phyloP scores from a whole-genome alignment of 2,113 vertebrate species.

The Corvus moneduloides region DNA sequence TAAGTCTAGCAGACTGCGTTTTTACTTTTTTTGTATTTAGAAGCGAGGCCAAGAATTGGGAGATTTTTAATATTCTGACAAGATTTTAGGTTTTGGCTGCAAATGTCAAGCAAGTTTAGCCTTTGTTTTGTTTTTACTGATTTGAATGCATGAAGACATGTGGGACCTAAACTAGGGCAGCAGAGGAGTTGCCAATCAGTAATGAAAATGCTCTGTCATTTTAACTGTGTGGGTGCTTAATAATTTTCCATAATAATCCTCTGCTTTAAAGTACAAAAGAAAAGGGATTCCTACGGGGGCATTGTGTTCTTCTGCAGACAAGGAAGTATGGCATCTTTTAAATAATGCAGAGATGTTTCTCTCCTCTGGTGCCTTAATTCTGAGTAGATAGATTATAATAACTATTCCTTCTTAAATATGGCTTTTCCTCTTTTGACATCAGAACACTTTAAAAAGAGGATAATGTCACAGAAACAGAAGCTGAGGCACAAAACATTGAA shows the following conservation, averaged over 20 bases:
- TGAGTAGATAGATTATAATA: neutral
- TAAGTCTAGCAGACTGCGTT: neutral
- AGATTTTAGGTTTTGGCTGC: neutral
- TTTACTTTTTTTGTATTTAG: neutral
- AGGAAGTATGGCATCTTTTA: neutral
- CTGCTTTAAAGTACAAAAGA: neutral
- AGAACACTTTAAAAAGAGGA: neutral
- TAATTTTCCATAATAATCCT: conserved; percentile 23
- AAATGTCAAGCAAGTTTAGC: neutral
- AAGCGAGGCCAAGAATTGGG: neutral
- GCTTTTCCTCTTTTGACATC: neutral
- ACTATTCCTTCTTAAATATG: neutral
- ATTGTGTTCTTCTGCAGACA: neutral
- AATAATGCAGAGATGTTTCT: neutral
- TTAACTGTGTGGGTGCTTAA: conserved; percentile 21
- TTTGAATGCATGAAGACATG: neutral
- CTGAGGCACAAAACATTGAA: neutral
- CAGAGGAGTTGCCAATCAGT: conserved; percentile 18
- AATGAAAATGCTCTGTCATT: conserved; percentile 2
- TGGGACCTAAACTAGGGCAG: conserved; percentile 11
- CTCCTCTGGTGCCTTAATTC: neutral
- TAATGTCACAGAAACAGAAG: neutral
- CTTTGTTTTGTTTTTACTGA: conserved; percentile 32
- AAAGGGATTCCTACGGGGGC: neutral
- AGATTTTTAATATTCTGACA: conserved; percentile 1